These are phyloP conservation scores for Ophioninae sp. DNA, from an alignment of 2,888 invertebrate genomes.

Conservation along the genomic window DNA sequence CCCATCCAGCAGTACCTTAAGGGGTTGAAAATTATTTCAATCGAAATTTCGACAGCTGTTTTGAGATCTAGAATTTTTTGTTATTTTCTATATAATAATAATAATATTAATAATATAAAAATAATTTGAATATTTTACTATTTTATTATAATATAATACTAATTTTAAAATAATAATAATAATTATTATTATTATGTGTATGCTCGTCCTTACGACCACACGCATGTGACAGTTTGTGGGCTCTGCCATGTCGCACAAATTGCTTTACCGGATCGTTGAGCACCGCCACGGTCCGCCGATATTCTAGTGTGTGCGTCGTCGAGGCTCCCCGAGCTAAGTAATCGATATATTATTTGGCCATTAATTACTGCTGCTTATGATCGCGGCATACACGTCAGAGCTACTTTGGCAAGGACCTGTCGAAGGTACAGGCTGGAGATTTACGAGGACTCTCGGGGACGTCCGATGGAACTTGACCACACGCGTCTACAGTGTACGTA, in stretches of 20 bases:
- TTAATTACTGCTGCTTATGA: conserved; percentile 74
- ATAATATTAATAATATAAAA: too few relatives aligned
- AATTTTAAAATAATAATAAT: too few relatives aligned
- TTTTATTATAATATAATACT: too few relatives aligned
- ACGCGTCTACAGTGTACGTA: background rate
- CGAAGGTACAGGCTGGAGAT: conserved; percentile 63
- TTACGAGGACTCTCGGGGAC: conserved; percentile 64
- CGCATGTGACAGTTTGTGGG: conserved; percentile 38
- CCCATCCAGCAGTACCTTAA: too few relatives aligned
- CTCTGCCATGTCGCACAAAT: conserved; percentile 62
- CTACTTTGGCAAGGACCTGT: conserved; percentile 68
- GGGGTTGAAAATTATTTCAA: too few relatives aligned
- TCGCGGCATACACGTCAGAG: conserved; percentile 63
- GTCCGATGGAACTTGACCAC: conserved; percentile 34
- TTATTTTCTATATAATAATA: too few relatives aligned
- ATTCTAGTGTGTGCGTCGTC: conserved; percentile 66
- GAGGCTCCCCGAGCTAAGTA: conserved; percentile 66
- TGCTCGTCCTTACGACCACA: background rate
- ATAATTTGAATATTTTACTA: too few relatives aligned
- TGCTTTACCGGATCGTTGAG: conserved; percentile 15
- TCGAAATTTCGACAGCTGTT: too few relatives aligned
- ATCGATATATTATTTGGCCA: conserved; percentile 75
- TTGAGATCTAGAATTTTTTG: too few relatives aligned
- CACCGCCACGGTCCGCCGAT: conserved; percentile 53
- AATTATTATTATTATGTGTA: background rate